These are phyloP conservation scores for Dermochelys coriacea DNA, from an alignment of 2,797 vertebrate genomes.

Conservation along the genomic window DNA sequence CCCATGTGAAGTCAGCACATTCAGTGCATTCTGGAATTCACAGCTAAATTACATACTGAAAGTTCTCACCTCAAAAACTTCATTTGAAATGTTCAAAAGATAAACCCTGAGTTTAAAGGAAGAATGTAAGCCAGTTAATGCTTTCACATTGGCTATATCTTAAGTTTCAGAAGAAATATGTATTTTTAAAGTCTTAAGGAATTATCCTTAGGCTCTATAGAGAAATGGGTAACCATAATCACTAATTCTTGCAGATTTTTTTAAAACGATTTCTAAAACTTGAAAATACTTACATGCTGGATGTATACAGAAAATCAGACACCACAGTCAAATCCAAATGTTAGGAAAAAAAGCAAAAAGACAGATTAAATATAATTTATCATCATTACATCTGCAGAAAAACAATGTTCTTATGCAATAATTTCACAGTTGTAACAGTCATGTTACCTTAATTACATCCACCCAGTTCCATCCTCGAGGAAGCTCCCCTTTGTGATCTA, in stretches of 20 bases:
- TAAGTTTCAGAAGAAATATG: background rate
- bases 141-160: background rate
- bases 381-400: background rate
- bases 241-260: constrained; percentile 7
- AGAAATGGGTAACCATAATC: background rate
- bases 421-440: background rate
- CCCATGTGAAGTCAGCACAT: background rate
- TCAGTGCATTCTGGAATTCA: background rate
- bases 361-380: background rate
- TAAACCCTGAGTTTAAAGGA: background rate
- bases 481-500: constrained; percentile 96
- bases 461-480: constrained; percentile 99
- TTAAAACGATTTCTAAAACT: constrained; percentile 15
- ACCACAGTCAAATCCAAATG: constrained; percentile 56
- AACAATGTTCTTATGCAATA: background rate
- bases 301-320: constrained; percentile 15
- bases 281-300: constrained; percentile 87
- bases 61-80: background rate
- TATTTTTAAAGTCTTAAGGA: constrained; percentile 6
- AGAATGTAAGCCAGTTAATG: background rate
- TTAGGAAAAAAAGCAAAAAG: constrained; percentile 48
- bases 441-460: constrained; percentile 94
- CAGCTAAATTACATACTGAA: background rate
- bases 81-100: background rate
- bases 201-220: background rate